These are phyloP conservation scores for Caenorhabditis drosophilae DNA, from an alignment of 2,888 invertebrate genomes.

Conservation along the genomic window DNA sequence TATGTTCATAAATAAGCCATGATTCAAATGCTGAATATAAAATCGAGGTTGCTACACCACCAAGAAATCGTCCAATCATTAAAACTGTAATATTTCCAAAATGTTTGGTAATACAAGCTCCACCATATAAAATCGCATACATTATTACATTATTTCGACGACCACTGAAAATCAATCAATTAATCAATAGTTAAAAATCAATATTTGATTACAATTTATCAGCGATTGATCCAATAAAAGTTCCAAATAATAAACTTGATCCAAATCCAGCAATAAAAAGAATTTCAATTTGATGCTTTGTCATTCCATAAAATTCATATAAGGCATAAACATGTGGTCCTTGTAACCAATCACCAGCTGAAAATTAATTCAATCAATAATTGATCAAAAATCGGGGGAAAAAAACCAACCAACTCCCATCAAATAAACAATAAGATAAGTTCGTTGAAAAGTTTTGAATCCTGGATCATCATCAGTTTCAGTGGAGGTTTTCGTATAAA, in stretches of 20 bases:
- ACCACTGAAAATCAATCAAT: constrained; percentile 70
- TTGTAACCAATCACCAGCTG: constrained; percentile 74
- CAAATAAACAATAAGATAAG: constrained; percentile 72
- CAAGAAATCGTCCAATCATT: constrained; percentile 70
- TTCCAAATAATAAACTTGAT: constrained; percentile 73
- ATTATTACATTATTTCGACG: constrained; percentile 72
- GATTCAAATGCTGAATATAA: constrained; percentile 73
- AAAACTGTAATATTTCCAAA: constrained; percentile 72
- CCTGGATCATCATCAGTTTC: constrained; percentile 63
- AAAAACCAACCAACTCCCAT: constrained; percentile 71
- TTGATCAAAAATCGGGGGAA: not conserved
- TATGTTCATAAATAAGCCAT: constrained; percentile 73
- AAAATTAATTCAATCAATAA: not conserved
- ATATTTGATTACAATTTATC: constrained; percentile 71
- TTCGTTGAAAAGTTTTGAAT: constrained; percentile 71
- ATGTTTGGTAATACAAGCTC: constrained; percentile 73
- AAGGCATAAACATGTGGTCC: constrained; percentile 74
- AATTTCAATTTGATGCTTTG: constrained; percentile 69
- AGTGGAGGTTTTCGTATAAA: constrained; percentile 64
- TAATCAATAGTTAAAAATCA: not conserved
- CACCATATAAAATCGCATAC: constrained; percentile 72
- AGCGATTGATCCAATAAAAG: constrained; percentile 72
- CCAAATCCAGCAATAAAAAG: constrained; percentile 74
- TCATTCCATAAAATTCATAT: constrained; percentile 73
- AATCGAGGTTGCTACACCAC: constrained; percentile 73